Evolutionary conservation across 2,888 invertebrate genomes (phyloP).

Genomic region (Euzophera pinguis): DNA sequence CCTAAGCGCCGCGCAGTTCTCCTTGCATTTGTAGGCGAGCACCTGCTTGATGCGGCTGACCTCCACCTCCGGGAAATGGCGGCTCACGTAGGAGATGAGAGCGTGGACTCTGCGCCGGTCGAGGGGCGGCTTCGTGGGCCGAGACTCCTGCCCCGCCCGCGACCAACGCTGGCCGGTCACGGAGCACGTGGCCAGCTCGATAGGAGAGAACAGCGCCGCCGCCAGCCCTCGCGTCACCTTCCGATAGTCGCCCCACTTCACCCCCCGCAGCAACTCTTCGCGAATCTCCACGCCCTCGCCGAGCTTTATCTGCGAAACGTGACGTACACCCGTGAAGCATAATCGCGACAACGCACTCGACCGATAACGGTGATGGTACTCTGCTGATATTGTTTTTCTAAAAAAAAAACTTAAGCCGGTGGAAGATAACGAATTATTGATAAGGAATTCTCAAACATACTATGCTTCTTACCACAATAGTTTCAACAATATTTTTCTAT

Average conservation of each 20-base stretch:
- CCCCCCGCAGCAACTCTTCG: slow-evolving; percentile 84
- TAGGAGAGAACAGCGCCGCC: slow-evolving; percentile 86
- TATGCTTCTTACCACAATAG: no score
- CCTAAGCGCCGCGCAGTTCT: slow-evolving; percentile 86
- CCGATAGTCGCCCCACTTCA: slow-evolving; percentile 87
- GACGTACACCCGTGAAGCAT: background rate
- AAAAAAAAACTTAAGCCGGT: slow-evolving; percentile 7
- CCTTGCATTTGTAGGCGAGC: slow-evolving; percentile 88
- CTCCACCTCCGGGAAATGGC: slow-evolving; percentile 86
- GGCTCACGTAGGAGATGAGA: slow-evolving; percentile 86
- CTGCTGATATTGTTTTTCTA: background rate
- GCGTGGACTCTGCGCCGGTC: slow-evolving; percentile 87
- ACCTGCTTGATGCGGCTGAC: slow-evolving; percentile 88
- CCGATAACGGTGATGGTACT: slow-evolving; percentile 7
- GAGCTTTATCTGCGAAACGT: slow-evolving; percentile 81
- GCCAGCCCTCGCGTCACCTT: slow-evolving; percentile 86
- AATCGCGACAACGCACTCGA: slow-evolving; percentile 5
- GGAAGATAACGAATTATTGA: background rate
- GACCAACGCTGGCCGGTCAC: slow-evolving; percentile 89
- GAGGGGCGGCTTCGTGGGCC: slow-evolving; percentile 87
- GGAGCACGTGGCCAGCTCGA: slow-evolving; percentile 86
- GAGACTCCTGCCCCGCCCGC: slow-evolving; percentile 84
- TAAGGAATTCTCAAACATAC: background rate
- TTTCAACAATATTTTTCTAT: background rate
- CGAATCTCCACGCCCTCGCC: slow-evolving; percentile 87